Evolutionary conservation across 2,797 vertebrate species (phyloP), one percentile per base, ranked within the genome.

Genomic region (Gymnoscopelus microlampas): DNA sequence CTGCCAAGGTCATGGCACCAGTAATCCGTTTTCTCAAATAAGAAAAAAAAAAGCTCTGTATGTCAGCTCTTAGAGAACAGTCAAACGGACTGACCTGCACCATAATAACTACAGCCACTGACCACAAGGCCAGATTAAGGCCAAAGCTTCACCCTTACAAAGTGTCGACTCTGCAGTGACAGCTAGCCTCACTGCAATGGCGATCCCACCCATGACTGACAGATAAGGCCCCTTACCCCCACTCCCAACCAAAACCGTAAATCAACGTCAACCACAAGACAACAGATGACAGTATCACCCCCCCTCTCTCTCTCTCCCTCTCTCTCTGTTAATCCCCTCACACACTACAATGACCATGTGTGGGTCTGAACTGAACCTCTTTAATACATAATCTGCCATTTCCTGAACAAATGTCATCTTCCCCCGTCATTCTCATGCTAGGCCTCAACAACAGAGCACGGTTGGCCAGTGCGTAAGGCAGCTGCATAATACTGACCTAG

Each of bases 351-450:
- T 76, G 78, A 85, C 86, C 70, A 84, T 78, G 64, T 69, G 68
- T 67, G 71, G 82, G 64, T 80, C 79, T 85, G 84, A 83, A 80
- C 83, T 73, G 76, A 63, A 75, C 76, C 78, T 77, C 3, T 61
- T 85, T 86, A 85, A 90, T 81, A 84, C 75, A 89, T 88, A 90
- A 92, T 88, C 88, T 85, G 72, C 72, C 76, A 86, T 91, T 81
- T 86, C 84, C 74, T 88, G 69, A 81, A 77, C 66, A 78, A 85
- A 83, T 70, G 84, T 58, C 63, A 64, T 5, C 74, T 74, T 70
- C 61, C 13, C 9, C 79, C 79, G 58, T 60, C 74, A 65, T 59
- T 61, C 71, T 79, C 76, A 65, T 14, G 57, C 70, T 12, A 81
- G 71, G 68, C 63, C 65, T 4, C 32, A 58, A 61, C 67, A 60